These are phyloP conservation scores for Holothuria glaberrima DNA, from an alignment of 35 echinoderm and acorn worm genomes.

Conservation along the genomic window DNA sequence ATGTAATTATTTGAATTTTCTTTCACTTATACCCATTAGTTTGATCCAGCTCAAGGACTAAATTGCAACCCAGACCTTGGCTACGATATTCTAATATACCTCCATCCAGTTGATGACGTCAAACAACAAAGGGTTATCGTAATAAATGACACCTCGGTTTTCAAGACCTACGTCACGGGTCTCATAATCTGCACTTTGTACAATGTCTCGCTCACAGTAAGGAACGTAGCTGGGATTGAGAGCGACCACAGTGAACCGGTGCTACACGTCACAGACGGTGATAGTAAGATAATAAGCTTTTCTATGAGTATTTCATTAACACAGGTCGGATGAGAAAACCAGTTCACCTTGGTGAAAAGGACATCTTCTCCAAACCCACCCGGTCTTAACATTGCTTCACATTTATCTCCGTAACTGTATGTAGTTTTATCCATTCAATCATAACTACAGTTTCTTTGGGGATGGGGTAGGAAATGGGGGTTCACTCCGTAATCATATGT, in stretches of 20 bases:
- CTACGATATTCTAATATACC: background rate
- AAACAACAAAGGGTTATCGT: background rate
- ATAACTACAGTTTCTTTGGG: no score
- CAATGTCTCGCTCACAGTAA: conserved; percentile 3
- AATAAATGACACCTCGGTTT: background rate
- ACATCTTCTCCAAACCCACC: no score
- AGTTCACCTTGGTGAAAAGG: no score
- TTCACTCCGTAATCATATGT: no score
- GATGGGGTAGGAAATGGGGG: no score
- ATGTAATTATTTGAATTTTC: no score
- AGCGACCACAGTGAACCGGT: background rate
- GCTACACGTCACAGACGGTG: background rate
- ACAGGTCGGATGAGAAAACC: no score
- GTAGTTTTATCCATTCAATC: no score
- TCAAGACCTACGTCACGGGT: background rate
- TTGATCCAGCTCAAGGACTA: background rate
- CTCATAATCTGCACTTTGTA: background rate
- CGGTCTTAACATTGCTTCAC: no score
- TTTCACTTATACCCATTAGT: background rate
- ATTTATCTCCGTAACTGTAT: no score
- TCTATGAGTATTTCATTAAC: no score
- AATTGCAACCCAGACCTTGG: conserved; percentile 13
- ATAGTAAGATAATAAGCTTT: background rate
- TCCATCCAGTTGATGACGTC: background rate
- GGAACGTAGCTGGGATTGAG: background rate